phyloP scores from a whole-genome alignment of 2,888 invertebrate species.

The Hedya salicella region DNA sequence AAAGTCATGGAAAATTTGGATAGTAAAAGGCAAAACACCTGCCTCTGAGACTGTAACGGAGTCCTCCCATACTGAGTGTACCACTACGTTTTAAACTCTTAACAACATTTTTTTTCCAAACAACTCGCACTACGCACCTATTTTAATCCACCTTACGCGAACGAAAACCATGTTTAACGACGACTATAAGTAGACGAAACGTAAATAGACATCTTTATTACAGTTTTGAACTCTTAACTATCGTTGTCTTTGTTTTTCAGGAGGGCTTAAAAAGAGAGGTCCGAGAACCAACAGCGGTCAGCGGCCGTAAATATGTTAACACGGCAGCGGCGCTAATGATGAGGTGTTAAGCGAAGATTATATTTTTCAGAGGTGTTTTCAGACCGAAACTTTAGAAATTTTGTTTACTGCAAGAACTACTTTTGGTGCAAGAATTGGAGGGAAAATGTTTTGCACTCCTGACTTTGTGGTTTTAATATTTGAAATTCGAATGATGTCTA shows the following conservation, averaged over 20 bases:
- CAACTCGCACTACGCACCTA: constrained; percentile 12
- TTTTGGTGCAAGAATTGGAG: no score
- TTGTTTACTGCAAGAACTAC: not conserved
- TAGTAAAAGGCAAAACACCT: not conserved
- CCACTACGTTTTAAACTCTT: constrained; percentile 4
- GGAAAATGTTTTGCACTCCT: no score
- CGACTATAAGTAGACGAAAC: constrained; percentile 58
- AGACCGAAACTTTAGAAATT: not conserved
- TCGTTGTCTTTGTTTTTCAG: constrained; percentile 51
- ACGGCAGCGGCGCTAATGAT: constrained; percentile 38
- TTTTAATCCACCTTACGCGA: constrained; percentile 45
- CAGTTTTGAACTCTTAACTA: constrained; percentile 55
- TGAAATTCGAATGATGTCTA: no score
- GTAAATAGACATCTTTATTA: constrained; percentile 64
- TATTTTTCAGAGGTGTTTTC: constrained; percentile 13
- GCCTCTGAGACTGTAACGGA: not conserved
- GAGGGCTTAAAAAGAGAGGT: constrained; percentile 56
- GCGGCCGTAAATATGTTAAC: constrained; percentile 48
- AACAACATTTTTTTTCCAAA: constrained; percentile 1
- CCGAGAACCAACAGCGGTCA: constrained; percentile 53
- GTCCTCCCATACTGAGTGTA: no score
- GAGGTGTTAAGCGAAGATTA: constrained; percentile 6
- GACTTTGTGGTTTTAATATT: no score
- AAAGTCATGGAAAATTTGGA: not conserved
- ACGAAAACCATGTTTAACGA: constrained; percentile 53